Conservation (phyloP, 2,888 invertebrate genomes). For the Branchipolynoe longqiensis region DNA sequence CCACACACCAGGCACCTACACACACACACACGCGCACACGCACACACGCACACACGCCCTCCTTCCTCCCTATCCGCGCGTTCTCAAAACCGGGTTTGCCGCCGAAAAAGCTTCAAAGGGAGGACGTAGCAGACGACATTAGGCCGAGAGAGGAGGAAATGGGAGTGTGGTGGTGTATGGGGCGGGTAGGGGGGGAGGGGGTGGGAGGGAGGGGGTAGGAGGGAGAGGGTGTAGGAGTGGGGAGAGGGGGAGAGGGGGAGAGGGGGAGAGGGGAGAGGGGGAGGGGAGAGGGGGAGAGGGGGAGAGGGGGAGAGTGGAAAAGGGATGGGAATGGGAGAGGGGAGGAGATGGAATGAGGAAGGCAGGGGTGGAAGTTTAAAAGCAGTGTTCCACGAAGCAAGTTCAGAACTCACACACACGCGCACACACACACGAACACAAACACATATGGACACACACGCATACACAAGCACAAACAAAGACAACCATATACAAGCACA, state of each 20-base stretch:
- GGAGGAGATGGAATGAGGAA: background rate
- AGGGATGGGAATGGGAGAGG: conserved; percentile 21
- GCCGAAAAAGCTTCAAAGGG: conserved; percentile 47
- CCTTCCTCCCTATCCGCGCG: no score
- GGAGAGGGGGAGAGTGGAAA: background rate
- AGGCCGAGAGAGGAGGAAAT: conserved; percentile 22
- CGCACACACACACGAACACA: no score
- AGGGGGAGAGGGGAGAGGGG: conserved; percentile 14
- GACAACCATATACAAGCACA: no score
- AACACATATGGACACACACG: no score
- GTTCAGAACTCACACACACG: no score
- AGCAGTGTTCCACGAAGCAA: no score
- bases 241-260: no score
- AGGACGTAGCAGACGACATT: conserved; percentile 24
- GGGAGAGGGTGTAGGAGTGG: background rate
- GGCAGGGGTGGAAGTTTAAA: conserved; percentile 5
- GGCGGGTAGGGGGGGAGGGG: background rate
- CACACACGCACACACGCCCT: no score
- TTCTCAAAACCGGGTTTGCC: no score
- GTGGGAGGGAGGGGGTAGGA: background rate
- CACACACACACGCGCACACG: no score
- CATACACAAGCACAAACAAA: no score
- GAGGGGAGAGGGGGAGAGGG: background rate
- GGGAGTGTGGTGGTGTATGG: background rate
- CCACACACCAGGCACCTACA: no score